phyloP scores from a whole-genome alignment of 2,797 vertebrate species.

The Selene dorsalis region DNA sequence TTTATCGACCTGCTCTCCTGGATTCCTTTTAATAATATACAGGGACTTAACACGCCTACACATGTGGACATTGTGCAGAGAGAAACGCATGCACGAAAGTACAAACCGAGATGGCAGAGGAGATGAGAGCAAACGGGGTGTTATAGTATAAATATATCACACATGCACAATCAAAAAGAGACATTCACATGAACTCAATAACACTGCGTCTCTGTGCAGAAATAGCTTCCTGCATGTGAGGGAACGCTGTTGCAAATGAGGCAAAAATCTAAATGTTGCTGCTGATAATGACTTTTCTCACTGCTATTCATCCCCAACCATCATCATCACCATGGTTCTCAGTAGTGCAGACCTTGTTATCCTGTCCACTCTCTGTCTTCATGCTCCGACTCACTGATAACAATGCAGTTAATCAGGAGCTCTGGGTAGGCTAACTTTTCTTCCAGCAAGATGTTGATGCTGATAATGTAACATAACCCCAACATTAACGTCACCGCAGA shows the following conservation, averaged over 20 bases:
- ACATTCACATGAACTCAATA: not conserved
- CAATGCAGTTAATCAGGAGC: slow-evolving; percentile 60
- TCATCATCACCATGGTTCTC: slow-evolving; percentile 38
- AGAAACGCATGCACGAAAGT: slow-evolving; percentile 40
- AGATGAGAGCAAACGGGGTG: slow-evolving; percentile 35
- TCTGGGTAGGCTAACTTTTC: slow-evolving; percentile 13
- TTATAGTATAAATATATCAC: slow-evolving; percentile 35
- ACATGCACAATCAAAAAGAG: slow-evolving; percentile 24
- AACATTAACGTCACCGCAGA: not conserved
- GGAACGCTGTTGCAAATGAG: slow-evolving; percentile 32
- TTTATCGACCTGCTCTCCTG: slow-evolving; percentile 77
- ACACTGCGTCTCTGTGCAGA: not conserved
- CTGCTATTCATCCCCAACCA: slow-evolving; percentile 19
- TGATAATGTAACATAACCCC: slow-evolving; percentile 13
- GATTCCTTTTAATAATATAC: slow-evolving; percentile 81
- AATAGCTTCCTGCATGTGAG: slow-evolving; percentile 33
- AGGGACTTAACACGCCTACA: slow-evolving; percentile 77
- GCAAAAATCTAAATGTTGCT: slow-evolving; percentile 47
- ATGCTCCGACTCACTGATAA: slow-evolving; percentile 50
- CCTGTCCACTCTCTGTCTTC: slow-evolving; percentile 27
- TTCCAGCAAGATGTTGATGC: not conserved
- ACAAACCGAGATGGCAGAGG: slow-evolving; percentile 12
- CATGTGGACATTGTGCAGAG: slow-evolving; percentile 56
- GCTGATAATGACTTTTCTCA: slow-evolving; percentile 60
- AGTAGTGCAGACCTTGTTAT: slow-evolving; percentile 57